Percentiles rank a stretch among this genome's conserved stretches.
Evolutionary conservation across 2,888 invertebrate genomes (phyloP).

Genomic region (Nomada ferruginata): DNA sequence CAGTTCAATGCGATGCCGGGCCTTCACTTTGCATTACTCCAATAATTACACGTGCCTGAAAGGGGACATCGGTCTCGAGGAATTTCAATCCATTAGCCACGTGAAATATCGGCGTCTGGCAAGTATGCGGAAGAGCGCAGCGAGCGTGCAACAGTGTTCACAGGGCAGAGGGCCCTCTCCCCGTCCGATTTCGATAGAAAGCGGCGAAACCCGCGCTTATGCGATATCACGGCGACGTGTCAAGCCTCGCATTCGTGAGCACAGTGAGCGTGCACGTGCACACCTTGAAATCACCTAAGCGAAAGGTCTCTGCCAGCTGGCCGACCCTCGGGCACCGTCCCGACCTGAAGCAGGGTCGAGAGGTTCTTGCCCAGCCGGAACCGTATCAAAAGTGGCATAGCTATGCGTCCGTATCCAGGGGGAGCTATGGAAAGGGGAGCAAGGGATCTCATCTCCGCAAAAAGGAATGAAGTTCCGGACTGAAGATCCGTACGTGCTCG

Average conservation of each 20-base stretch:
- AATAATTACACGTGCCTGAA: constrained; percentile 17
- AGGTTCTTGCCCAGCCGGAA: constrained; percentile 74
- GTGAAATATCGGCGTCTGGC: constrained; percentile 52
- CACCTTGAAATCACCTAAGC: constrained; percentile 69
- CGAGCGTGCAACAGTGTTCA: constrained; percentile 9
- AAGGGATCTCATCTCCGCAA: constrained; percentile 36
- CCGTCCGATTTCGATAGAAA: constrained; percentile 71
- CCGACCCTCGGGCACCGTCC: constrained; percentile 58
- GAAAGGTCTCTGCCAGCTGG: constrained; percentile 69
- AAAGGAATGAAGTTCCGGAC: constrained; percentile 33
- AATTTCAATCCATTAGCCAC: constrained; percentile 53
- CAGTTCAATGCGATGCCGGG: constrained; percentile 4
- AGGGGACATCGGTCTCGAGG: constrained; percentile 18
- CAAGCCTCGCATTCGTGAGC: constrained; percentile 61
- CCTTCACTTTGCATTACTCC: constrained; percentile 26
- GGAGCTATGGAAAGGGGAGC: constrained; percentile 52
- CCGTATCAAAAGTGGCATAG: constrained; percentile 75
- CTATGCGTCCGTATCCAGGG: constrained; percentile 49
- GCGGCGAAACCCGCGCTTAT: constrained; percentile 56
- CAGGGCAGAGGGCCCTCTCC: constrained; percentile 4
- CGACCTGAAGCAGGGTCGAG: constrained; percentile 73
- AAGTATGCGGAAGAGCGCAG: constrained; percentile 66
- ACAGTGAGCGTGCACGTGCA: constrained; percentile 64
- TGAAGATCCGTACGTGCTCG: constrained; percentile 27
- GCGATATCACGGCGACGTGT: constrained; percentile 73